These are phyloP conservation scores for Amphipyra berbera DNA, from an alignment of 2,888 invertebrate genomes.

Conservation along the genomic window DNA sequence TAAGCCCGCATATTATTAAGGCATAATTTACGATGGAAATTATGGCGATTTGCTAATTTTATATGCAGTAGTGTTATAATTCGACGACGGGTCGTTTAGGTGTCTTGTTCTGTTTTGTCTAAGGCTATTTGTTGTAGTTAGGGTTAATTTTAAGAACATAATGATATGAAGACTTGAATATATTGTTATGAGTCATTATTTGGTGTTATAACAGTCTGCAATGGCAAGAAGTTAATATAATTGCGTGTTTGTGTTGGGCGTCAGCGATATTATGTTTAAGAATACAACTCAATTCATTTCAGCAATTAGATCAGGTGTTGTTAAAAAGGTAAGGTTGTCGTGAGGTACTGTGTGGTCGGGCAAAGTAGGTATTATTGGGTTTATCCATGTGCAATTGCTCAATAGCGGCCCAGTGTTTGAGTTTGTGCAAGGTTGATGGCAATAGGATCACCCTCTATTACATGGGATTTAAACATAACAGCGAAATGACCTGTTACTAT, in stretches of 20 bases:
- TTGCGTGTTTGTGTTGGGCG: not conserved
- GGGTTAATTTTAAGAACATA: constrained; percentile 10
- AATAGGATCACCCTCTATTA: no score
- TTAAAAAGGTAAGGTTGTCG: no score
- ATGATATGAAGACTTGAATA: not conserved
- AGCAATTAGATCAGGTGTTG: no score
- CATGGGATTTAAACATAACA: no score
- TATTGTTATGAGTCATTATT: constrained; percentile 8
- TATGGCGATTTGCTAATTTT: constrained; percentile 87
- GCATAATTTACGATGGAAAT: constrained; percentile 86
- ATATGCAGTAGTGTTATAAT: constrained; percentile 74
- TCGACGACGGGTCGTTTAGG: constrained; percentile 71
- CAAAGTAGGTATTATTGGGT: no score
- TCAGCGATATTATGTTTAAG: not conserved
- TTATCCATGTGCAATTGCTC: no score
- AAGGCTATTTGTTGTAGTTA: constrained; percentile 15
- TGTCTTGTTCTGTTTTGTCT: constrained; percentile 30
- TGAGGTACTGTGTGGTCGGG: no score
- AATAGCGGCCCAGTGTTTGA: no score
- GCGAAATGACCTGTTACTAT: no score
- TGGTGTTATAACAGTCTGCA: not conserved
- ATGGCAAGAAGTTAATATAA: not conserved
- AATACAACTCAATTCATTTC: not conserved
- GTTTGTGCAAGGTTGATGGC: no score
- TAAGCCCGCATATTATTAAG: constrained; percentile 85